phyloP scores from a whole-genome alignment of 2,113 vertebrate genomes.

The Malurus alboscapulatus region DNA sequence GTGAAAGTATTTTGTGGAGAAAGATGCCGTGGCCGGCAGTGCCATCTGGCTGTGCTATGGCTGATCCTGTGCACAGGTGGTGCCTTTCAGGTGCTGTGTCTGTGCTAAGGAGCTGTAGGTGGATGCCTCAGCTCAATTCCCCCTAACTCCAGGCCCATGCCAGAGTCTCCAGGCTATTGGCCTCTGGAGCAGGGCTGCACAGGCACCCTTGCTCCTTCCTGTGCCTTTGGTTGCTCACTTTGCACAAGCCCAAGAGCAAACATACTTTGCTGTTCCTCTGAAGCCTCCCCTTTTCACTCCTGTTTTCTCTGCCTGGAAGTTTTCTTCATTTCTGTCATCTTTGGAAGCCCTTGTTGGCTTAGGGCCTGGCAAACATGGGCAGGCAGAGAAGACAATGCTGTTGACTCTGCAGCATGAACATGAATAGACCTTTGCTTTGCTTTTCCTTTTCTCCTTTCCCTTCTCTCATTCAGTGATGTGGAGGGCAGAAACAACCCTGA shows the following conservation, averaged over 20 bases:
- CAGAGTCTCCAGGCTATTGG: background rate
- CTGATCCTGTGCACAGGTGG: background rate
- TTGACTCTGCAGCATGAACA: background rate
- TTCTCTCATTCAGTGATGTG: slow-evolving; percentile 38
- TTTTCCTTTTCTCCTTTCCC: background rate
- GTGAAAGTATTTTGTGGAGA: background rate
- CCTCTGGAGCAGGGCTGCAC: background rate
- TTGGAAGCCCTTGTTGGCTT: background rate
- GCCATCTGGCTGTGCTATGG: background rate
- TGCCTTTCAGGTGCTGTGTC: background rate
- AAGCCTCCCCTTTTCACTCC: background rate
- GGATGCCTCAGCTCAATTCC: background rate
- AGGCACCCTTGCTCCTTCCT: background rate
- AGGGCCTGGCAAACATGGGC: background rate
- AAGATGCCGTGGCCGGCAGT: background rate
- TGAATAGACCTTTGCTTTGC: background rate
- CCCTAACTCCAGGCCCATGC: background rate
- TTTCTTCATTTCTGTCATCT: background rate
- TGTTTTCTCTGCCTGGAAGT: background rate
- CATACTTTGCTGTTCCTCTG: background rate
- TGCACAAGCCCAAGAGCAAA: background rate
- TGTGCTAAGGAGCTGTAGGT: background rate
- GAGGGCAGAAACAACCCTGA: slow-evolving; percentile 51
- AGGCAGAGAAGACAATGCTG: background rate
- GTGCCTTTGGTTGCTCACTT: background rate